Conservation (phyloP, 2,113 vertebrate genomes). For the Tupaia tana region DNA sequence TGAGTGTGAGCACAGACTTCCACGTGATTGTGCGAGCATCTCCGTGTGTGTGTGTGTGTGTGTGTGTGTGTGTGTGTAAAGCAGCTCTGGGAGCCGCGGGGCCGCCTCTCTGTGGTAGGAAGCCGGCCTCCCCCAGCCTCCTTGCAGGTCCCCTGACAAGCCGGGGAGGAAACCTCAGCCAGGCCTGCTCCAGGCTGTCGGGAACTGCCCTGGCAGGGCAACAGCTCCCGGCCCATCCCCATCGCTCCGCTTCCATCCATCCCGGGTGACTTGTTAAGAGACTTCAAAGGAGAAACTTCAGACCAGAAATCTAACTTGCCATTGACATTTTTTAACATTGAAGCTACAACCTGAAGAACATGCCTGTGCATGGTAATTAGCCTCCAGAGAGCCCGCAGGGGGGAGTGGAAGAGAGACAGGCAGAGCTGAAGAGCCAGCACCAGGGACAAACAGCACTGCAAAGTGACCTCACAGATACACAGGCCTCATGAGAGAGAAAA, state of each 20-base stretch:
- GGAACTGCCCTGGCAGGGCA: background rate
- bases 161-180: no score
- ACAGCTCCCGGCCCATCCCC: background rate
- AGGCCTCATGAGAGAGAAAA: background rate
- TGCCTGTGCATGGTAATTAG: conserved; percentile 73
- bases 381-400: background rate
- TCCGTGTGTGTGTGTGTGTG: no score
- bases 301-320: conserved; percentile 74
- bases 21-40: background rate
- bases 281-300: conserved; percentile 81
- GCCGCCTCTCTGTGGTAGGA: background rate
- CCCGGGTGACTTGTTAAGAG: conserved; percentile 67
- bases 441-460: no score
- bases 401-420: background rate
- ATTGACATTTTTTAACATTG: conserved; percentile 80
- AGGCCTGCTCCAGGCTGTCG: background rate
- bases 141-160: background rate
- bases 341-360: conserved; percentile 68
- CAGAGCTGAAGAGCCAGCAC: background rate
- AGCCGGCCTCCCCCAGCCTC: background rate
- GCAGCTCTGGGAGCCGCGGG: background rate
- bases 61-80: background rate
- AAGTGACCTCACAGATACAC: background rate
- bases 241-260: background rate
- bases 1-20: background rate